Base-by-base conservation (phyloP, 2,888 invertebrate genomes). In the Nomada ferruginata region DNA sequence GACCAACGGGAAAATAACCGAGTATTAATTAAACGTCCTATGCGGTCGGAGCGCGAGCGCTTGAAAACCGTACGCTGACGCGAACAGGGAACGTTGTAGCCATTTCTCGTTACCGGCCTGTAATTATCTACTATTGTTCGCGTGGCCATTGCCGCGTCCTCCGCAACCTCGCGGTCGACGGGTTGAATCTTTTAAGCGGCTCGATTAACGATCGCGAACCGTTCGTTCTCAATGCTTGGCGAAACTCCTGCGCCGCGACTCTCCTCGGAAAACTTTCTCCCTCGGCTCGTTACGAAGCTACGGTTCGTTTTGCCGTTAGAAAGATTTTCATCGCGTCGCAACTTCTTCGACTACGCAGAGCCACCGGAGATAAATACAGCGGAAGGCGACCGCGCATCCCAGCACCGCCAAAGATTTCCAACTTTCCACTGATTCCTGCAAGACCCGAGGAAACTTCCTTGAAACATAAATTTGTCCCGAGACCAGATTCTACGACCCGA, bases 41-140 rank as follows among this genome's bases (percentile, higher is more conserved):
- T 13, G 42, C 29, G 52, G 23, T 18, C 44, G 13, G 72, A 15
- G 20, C 47, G 47, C 18, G 72, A 15, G 20, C 47, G 47, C 59
- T 69, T 26, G 68, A 29, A 72, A 57, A 47, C 53, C 23, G 82
- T 63, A 55, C 65, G 73, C 60, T 44, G 70, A 60, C 42, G 74
- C 50, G 57, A 65, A 57, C 59, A n/a, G 50, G 63, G 57, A 68
- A 57, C 55, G 42, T 44, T 53, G 50, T 64, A 71, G 64, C 70
- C 26, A 50, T 71, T 69, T 42, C 70, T 66, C 72, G 68, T 76
- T 75, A 72, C 71, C 71, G 69, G 60, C 68, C 79, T 77, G 68
- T 75, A 83, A 85, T 85, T 77, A 82, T 82, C 72, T 42, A 70
- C 55, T 74, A 85, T 85, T 79, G 82, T 85, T 81, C 76, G 44